These are phyloP conservation scores for Machimus atricapillus DNA, from an alignment of 2,888 invertebrate genomes.

Conservation along the genomic window DNA sequence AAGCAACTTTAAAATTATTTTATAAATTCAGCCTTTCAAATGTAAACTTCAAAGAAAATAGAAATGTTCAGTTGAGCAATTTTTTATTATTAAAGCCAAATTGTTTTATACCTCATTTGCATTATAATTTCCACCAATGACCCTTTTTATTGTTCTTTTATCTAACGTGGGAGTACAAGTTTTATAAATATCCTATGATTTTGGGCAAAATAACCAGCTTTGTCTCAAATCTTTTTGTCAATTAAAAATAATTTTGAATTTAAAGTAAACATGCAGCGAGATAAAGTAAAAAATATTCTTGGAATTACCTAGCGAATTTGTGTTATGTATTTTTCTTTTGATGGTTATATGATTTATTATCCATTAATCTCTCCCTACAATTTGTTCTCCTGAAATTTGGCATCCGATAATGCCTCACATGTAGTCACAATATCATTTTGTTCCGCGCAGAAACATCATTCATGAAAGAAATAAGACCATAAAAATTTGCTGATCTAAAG, in stretches of 20 bases:
- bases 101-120: neutral
- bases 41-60: constrained; percentile 32
- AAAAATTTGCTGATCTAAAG: neutral
- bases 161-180: too few species aligned
- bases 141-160: neutral
- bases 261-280: too few species aligned
- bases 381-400: neutral
- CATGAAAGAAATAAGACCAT: neutral
- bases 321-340: too few species aligned
- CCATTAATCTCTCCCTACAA: neutral
- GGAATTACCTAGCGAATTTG: too few species aligned
- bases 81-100: constrained; percentile 38
- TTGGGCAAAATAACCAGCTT: too few species aligned
- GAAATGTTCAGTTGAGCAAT: constrained; percentile 29
- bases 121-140: neutral
- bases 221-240: too few species aligned
- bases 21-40: constrained; percentile 28
- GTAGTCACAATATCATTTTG: neutral
- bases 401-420: neutral
- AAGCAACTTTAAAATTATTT: constrained; percentile 37
- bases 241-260: too few species aligned
- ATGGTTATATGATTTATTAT: too few species aligned
- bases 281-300: too few species aligned
- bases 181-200: too few species aligned
- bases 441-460: neutral